Percentiles rank a stretch among this genome's conserved stretches.
Evolutionary conservation across 1,140 invertebrate genomes (phyloP).

Genomic region (Caerostris darwini): DNA sequence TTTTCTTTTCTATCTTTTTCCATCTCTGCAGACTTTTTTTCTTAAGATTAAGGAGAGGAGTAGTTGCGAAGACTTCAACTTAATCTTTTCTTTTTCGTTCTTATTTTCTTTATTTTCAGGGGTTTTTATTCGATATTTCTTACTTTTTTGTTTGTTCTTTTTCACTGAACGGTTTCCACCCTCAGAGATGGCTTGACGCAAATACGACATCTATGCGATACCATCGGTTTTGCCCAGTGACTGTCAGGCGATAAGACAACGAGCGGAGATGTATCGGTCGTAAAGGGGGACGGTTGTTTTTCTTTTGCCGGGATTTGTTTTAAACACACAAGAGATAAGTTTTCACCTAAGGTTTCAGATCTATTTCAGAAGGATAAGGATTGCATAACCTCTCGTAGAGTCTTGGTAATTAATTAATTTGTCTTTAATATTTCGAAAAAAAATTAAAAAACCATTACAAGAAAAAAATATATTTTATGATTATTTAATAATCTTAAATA

Average conservation of each 20-base stretch:
- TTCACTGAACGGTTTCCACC: neutral
- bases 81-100: slow-evolving; percentile 75
- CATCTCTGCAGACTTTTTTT: slow-evolving; percentile 35
- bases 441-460: no score
- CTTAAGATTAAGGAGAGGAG: slow-evolving; percentile 74
- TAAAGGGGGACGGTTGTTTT: neutral
- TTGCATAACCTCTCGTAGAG: neutral
- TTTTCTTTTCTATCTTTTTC: slow-evolving; percentile 53
- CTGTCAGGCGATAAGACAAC: slow-evolving; percentile 43
- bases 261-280: slow-evolving; percentile 44
- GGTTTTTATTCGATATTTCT: slow-evolving; percentile 26
- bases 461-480: no score
- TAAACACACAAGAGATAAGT: slow-evolving; percentile 55
- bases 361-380: neutral
- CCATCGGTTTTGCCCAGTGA: neutral
- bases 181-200: slow-evolving; percentile 59
- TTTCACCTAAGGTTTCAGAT: slow-evolving; percentile 6
- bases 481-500: no score
- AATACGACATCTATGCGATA: slow-evolving; percentile 73
- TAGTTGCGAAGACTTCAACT: slow-evolving; percentile 73
- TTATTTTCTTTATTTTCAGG: slow-evolving; percentile 8
- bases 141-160: neutral
- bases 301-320: slow-evolving; percentile 48
- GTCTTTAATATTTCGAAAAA: no score
- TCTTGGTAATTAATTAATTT: no score